A percentile compares a stretch with the other conserved stretches of the same genome.
Conservation (phyloP, 53 echinoderm and acorn worm genomes). For the Paracentrotus lividus region DNA sequence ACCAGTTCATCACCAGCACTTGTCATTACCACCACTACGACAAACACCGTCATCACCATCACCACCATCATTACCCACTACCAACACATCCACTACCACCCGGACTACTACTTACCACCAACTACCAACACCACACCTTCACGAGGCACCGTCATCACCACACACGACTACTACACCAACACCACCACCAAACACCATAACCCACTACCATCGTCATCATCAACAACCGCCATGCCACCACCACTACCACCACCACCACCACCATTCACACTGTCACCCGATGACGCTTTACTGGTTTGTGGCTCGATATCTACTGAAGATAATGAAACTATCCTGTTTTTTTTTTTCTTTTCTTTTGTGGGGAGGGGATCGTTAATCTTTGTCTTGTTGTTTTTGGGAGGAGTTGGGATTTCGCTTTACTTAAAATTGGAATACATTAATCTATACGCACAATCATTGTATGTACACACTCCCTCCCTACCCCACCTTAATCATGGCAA, state of each 20-base stretch:
- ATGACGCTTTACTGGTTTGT: too few species aligned
- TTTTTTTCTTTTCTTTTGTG: not conserved
- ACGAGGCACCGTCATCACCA: too few species aligned
- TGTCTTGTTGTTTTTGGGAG: too few species aligned
- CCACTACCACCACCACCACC: not conserved
- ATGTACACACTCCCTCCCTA: too few species aligned
- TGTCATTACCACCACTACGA: not conserved
- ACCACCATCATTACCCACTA: not conserved
- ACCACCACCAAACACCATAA: not conserved
- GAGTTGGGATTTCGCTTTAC: too few species aligned
- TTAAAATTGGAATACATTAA: too few species aligned
- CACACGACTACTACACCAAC: too few species aligned
- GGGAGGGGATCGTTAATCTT: too few species aligned
- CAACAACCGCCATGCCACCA: not conserved
- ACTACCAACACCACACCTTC: not conserved
- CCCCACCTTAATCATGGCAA: too few species aligned
- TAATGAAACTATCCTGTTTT: not conserved
- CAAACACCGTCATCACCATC: not conserved
- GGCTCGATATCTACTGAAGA: slow-evolving; percentile 18
- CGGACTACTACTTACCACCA: not conserved
- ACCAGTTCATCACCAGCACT: not conserved
- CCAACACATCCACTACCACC: not conserved
- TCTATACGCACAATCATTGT: too few species aligned
- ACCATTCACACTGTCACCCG: not conserved
- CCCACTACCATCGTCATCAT: not conserved